Conservation (phyloP, 2,797 vertebrate genomes). For the Ceryle rudis region DNA sequence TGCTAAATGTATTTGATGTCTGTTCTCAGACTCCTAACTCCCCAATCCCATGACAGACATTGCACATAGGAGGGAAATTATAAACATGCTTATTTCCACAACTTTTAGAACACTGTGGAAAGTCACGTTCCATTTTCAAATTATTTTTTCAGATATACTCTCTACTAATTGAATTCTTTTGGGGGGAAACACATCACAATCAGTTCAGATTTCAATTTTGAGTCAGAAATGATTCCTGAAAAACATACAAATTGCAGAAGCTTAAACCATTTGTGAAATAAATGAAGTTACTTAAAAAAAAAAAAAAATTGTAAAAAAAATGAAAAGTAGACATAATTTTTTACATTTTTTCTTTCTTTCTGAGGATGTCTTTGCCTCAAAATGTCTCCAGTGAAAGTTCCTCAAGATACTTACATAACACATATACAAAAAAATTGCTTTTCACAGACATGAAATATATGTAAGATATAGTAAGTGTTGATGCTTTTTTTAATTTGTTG, state of each 20-base stretch:
- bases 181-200: neutral
- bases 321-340: neutral
- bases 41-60: neutral
- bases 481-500: neutral
- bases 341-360: neutral
- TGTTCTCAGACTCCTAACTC: neutral
- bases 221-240: neutral
- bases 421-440: neutral
- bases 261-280: neutral
- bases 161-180: neutral
- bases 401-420: neutral
- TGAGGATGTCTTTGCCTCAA: neutral
- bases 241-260: neutral
- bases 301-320: neutral
- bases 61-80: neutral
- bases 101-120: neutral
- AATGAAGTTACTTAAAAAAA: neutral
- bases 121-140: neutral
- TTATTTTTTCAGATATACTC: neutral
- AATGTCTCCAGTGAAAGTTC: neutral
- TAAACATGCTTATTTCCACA: neutral
- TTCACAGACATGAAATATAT: neutral
- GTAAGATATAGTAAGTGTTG: neutral
- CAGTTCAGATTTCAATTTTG: neutral
- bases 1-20: neutral